Evolutionary conservation across 2,888 invertebrate genomes (phyloP).

Genomic region (Torymus auratus): DNA sequence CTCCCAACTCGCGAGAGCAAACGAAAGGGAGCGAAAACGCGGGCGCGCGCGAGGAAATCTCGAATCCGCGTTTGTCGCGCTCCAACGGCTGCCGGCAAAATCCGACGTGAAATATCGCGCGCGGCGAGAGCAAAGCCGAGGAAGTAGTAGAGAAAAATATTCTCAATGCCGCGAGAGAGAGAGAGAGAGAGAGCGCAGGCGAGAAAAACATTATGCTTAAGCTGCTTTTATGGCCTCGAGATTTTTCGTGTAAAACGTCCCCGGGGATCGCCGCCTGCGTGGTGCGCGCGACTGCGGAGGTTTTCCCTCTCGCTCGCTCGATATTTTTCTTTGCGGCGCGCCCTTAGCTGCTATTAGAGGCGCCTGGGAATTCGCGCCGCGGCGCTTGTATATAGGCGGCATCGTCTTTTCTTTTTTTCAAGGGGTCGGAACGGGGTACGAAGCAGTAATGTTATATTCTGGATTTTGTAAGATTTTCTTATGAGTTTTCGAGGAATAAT

Average conservation of each 20-base stretch:
- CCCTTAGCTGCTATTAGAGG: slow-evolving; percentile 42
- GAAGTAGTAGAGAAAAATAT: slow-evolving; percentile 28
- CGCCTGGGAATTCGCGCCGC: slow-evolving; percentile 37
- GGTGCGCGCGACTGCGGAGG: background rate
- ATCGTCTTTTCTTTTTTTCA: slow-evolving; percentile 6
- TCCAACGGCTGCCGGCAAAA: slow-evolving; percentile 64
- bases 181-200: slow-evolving; percentile 12
- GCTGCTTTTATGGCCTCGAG: slow-evolving; percentile 71
- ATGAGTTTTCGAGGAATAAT: no score
- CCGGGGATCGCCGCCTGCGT: slow-evolving; percentile 63
- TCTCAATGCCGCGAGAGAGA: background rate
- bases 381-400: background rate
- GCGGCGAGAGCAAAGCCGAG: slow-evolving; percentile 51
- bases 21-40: no score
- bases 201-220: slow-evolving; percentile 65
- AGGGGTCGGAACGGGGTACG: no score
- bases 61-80: slow-evolving; percentile 72
- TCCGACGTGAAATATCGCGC: slow-evolving; percentile 63
- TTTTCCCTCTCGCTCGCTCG: slow-evolving; percentile 18
- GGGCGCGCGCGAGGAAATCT: slow-evolving; percentile 59
- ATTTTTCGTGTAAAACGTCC: slow-evolving; percentile 70
- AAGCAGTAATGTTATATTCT: no score
- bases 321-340: slow-evolving; percentile 42
- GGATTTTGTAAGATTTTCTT: no score
- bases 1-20: slow-evolving; percentile 58